Evolutionary conservation across 2,888 invertebrate genomes (phyloP).

Genomic region (Synanthedon tipuliformis): DNA sequence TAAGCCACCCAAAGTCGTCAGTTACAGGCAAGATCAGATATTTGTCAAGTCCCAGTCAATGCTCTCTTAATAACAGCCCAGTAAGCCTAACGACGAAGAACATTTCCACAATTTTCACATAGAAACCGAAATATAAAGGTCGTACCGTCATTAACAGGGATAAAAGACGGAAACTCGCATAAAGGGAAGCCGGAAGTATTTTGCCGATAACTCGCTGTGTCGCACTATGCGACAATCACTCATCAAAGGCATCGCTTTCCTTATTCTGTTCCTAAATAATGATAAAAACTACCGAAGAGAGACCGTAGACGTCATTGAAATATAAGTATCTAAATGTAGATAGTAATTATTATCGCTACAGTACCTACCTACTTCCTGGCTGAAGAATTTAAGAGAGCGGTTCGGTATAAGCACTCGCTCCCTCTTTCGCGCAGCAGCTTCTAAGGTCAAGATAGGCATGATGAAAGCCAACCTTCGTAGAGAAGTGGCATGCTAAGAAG

Average conservation of each 20-base stretch:
- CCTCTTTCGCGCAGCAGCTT: too few species aligned
- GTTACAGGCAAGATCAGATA: slow-evolving; percentile 4
- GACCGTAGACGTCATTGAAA: too few species aligned
- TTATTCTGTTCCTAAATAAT: too few species aligned
- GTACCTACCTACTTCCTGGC: too few species aligned
- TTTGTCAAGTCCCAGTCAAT: slow-evolving; percentile 7
- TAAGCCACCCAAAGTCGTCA: background rate
- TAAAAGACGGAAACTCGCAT: slow-evolving; percentile 25
- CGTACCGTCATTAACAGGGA: slow-evolving; percentile 32
- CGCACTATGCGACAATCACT: slow-evolving; percentile 4
- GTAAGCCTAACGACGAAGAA: slow-evolving; percentile 9
- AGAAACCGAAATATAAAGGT: slow-evolving; percentile 25
- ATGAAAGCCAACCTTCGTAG: too few species aligned
- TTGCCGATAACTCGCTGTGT: slow-evolving; percentile 3
- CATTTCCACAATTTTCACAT: slow-evolving; percentile 23
- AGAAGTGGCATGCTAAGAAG: too few species aligned
- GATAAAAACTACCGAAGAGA: too few species aligned
- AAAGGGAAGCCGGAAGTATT: slow-evolving; percentile 16
- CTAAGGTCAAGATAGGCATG: too few species aligned
- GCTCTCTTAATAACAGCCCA: slow-evolving; percentile 11
- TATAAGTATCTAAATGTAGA: too few species aligned
- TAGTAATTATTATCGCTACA: too few species aligned
- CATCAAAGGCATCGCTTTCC: background rate
- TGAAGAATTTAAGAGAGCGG: too few species aligned
- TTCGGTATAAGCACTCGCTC: too few species aligned